Conservation (phyloP, 2,888 invertebrate species). For the Tipula helvola region DNA sequence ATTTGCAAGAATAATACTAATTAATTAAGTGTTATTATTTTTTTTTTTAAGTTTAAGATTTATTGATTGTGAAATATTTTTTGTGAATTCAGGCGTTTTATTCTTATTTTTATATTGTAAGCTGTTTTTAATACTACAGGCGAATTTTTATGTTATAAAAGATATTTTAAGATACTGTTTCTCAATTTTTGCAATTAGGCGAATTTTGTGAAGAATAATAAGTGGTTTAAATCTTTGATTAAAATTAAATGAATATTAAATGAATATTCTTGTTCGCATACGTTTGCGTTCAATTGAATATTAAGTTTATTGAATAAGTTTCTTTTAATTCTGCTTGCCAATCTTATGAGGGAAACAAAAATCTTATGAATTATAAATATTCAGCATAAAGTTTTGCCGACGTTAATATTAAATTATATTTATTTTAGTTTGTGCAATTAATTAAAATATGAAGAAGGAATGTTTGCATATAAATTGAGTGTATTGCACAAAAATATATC, state of each 20-base stretch:
- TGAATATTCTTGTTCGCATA: not conserved
- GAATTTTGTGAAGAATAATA: not conserved
- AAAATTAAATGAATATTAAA: not conserved
- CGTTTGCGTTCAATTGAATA: too few relatives aligned
- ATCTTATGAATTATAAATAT: too few relatives aligned
- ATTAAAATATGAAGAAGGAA: too few relatives aligned
- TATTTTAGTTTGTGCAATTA: too few relatives aligned
- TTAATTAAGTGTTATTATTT: not conserved
- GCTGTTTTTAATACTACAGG: not conserved
- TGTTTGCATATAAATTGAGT: too few relatives aligned
- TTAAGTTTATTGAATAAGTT: too few relatives aligned
- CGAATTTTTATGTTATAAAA: not conserved
- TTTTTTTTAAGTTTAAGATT: not conserved
- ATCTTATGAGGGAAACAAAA: too few relatives aligned
- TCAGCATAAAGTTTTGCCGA: too few relatives aligned
- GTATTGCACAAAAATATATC: too few relatives aligned
- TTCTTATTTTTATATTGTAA: not conserved
- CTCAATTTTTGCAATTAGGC: not conserved
- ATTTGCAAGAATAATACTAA: not conserved
- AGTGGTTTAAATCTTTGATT: not conserved
- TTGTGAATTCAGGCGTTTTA: not conserved
- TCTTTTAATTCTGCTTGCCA: too few relatives aligned
- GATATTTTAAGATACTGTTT: not conserved
- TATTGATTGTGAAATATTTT: not conserved
- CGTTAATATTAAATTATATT: too few relatives aligned